Conservation (phyloP, 2,113 vertebrate species). For the Pteropus alecto region DNA sequence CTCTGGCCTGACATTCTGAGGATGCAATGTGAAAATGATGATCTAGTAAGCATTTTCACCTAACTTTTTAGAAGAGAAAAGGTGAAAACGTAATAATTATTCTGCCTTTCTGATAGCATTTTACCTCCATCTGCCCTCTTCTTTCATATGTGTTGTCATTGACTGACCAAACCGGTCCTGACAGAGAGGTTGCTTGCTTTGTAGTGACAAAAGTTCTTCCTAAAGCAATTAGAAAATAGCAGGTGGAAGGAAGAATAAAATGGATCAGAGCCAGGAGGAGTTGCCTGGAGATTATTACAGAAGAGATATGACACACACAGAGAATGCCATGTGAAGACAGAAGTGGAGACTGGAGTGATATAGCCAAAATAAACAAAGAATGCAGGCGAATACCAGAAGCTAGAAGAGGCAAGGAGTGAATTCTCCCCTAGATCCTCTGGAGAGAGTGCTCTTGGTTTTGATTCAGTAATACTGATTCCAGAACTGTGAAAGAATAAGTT, state of each 20-base stretch:
- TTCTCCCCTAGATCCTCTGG: too few relatives aligned
- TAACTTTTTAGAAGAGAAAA: background rate
- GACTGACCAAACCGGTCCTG: conserved; percentile 3
- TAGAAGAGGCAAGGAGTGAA: background rate
- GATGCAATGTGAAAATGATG: background rate
- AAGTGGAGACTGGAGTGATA: background rate
- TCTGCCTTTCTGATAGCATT: background rate
- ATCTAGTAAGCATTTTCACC: accelerated
- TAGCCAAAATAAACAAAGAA: background rate
- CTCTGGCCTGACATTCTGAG: background rate
- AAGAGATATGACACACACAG: background rate
- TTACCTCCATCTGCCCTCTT: background rate
- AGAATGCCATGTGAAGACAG: background rate
- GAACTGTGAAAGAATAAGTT: background rate
- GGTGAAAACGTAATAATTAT: accelerated
- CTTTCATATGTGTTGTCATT: background rate
- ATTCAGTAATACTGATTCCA: background rate
- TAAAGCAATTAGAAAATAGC: background rate
- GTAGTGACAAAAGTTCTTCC: background rate
- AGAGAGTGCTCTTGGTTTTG: background rate
- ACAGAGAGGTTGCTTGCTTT: conserved; percentile 10
- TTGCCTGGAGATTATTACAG: background rate
- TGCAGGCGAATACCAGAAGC: background rate
- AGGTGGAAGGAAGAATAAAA: background rate
- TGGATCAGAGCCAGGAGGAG: accelerated